A percentile compares a stretch with the other conserved stretches of the same genome.
These are phyloP conservation scores for Drosophila lowei DNA, from an alignment of 1,140 invertebrate species.

Conservation along the genomic window DNA sequence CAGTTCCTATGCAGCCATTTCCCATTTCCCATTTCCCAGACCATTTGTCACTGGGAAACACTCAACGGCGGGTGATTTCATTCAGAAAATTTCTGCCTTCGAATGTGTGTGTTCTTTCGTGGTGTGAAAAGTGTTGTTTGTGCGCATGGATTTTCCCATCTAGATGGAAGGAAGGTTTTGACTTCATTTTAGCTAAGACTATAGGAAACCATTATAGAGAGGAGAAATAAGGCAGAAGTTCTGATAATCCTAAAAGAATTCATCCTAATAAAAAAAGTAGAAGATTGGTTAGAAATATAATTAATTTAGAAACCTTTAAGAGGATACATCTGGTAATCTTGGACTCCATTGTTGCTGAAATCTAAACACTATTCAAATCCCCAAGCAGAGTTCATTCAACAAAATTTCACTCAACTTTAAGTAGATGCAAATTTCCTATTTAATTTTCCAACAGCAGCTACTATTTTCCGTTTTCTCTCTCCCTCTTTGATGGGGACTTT, in stretches of 20 bases:
- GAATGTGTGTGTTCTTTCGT: background rate
- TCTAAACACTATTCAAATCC: no score
- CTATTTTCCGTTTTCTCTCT: background rate
- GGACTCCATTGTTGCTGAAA: no score
- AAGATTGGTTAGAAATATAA: no score
- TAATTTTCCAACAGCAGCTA: background rate
- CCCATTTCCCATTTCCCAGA: slow-evolving; percentile 17
- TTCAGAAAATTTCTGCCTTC: slow-evolving; percentile 28
- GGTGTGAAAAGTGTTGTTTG: slow-evolving; percentile 33
- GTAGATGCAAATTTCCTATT: background rate
- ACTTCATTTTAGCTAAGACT: background rate
- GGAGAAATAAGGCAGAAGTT: no score
- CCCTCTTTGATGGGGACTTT: slow-evolving; percentile 6
- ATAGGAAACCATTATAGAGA: no score
- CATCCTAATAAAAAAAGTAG: no score
- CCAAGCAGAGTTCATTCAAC: no score
- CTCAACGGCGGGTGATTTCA: slow-evolving; percentile 51
- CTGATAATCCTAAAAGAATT: no score
- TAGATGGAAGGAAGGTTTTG: background rate
- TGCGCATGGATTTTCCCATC: slow-evolving; percentile 40
- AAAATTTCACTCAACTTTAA: background rate
- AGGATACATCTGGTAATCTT: no score
- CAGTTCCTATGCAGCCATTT: background rate
- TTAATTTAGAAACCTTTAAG: no score
- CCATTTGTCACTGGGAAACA: slow-evolving; percentile 40